phyloP scores from a whole-genome alignment of 2,113 vertebrate species.

The Cairina moschata region DNA sequence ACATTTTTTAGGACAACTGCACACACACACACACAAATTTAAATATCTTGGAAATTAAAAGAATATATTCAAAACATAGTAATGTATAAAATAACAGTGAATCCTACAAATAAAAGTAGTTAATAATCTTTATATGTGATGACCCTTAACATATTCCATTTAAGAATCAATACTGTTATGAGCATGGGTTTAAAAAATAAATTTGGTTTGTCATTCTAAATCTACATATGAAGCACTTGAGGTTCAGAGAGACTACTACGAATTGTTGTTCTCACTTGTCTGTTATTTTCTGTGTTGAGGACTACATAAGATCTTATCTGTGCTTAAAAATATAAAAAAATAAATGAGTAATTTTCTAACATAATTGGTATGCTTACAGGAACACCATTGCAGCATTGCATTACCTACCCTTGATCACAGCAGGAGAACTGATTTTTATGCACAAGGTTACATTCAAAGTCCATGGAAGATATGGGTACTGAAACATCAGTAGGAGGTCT shows the following conservation, averaged over 20 bases:
- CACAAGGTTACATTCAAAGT: not conserved
- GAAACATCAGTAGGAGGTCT: not conserved
- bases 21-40: not conserved
- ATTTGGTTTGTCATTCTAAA: not conserved
- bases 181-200: not conserved
- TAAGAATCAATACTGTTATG: not conserved
- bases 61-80: not conserved
- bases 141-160: not conserved
- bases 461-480: not conserved
- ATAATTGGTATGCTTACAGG: not conserved
- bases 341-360: not conserved
- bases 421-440: not conserved
- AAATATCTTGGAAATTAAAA: not conserved
- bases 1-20: not conserved
- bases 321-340: not conserved
- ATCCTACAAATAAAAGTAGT: not conserved
- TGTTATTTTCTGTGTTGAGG: not conserved
- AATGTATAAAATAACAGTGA: not conserved
- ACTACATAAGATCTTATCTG: fast-evolving
- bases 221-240: not conserved
- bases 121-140: not conserved
- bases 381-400: not conserved
- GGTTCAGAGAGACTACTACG: not conserved
- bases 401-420: not conserved
- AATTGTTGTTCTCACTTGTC: not conserved